Percentiles rank a stretch among this genome's conserved stretches.
Evolutionary conservation across 2,797 vertebrate species (phyloP).

Genomic region (Neosalanx taihuensis): DNA sequence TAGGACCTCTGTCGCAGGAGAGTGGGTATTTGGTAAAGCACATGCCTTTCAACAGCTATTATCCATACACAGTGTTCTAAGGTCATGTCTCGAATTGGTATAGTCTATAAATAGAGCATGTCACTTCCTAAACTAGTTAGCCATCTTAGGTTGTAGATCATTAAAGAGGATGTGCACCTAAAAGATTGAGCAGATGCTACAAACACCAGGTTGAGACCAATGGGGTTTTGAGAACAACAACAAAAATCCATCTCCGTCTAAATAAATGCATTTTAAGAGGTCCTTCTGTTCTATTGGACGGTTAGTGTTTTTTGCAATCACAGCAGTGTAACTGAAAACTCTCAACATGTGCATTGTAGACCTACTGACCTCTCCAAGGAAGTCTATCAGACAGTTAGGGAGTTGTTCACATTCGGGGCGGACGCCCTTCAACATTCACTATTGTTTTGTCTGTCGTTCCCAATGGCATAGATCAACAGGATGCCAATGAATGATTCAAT

Average conservation of each 20-base stretch:
- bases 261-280: neutral
- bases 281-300: neutral
- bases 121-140: neutral
- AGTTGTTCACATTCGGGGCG: slow-evolving; percentile 36
- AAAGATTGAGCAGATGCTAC: too few species aligned
- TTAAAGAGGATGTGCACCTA: neutral
- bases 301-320: neutral
- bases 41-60: neutral
- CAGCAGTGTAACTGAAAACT: neutral
- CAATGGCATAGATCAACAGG: slow-evolving; percentile 43
- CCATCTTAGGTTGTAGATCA: neutral
- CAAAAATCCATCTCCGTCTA: too few species aligned
- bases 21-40: slow-evolving; percentile 12
- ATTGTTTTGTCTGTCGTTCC: slow-evolving; percentile 47
- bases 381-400: slow-evolving; percentile 31
- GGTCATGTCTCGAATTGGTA: neutral
- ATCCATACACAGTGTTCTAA: slow-evolving; percentile 1
- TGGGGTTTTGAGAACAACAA: too few species aligned
- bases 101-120: neutral
- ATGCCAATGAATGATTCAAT: slow-evolving; percentile 44
- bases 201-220: too few species aligned
- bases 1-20: neutral
- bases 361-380: slow-evolving; percentile 35
- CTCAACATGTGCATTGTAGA: neutral
- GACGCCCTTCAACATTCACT: slow-evolving; percentile 37